Conservation (phyloP, 2,113 vertebrate genomes). For the Microtus pennsylvanicus region DNA sequence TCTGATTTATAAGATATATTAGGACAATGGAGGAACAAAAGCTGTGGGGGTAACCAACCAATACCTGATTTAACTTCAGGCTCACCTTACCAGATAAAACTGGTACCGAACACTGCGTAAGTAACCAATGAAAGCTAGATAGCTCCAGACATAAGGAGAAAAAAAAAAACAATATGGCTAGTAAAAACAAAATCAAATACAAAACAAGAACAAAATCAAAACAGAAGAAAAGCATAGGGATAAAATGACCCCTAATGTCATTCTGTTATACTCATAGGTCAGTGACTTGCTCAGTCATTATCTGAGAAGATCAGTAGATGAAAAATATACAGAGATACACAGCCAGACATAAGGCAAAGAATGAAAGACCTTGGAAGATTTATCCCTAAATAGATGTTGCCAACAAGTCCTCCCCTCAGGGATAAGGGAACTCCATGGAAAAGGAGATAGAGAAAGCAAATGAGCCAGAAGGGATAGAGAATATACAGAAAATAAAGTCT, state of each 20-base stretch:
- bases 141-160: neutral
- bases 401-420: too few relatives aligned
- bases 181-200: neutral
- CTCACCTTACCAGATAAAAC: neutral
- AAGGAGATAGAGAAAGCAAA: too few relatives aligned
- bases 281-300: neutral
- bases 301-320: too few relatives aligned
- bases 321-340: too few relatives aligned
- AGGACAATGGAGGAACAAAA: neutral
- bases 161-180: neutral
- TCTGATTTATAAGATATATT: neutral
- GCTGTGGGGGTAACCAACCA: neutral
- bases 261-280: neutral
- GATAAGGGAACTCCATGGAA: too few relatives aligned
- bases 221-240: neutral
- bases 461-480: too few relatives aligned
- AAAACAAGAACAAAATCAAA: neutral
- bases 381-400: too few relatives aligned
- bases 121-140: neutral
- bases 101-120: rapidly evolving
- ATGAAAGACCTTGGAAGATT: too few relatives aligned
- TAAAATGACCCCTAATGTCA: neutral
- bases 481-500: too few relatives aligned
- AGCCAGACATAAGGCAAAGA: too few relatives aligned
- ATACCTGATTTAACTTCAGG: neutral